Evolutionary conservation across 2,888 invertebrate genomes (phyloP).

Genomic region (Altica lythri): DNA sequence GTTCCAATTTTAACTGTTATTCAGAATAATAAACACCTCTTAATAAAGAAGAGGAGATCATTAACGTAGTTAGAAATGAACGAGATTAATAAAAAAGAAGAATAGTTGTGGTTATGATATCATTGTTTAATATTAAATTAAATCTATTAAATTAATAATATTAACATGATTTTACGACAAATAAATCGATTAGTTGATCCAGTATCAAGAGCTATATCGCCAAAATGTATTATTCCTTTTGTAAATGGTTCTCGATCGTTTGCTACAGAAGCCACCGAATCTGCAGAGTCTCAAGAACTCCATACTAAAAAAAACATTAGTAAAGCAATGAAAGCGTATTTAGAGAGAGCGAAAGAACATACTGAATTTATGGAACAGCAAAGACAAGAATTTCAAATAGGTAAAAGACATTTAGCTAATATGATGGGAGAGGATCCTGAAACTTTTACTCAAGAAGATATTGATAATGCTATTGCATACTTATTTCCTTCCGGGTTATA

Average conservation of each 20-base stretch:
- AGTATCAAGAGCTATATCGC: background rate
- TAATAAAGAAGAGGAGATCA: no score
- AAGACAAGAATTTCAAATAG: conserved; percentile 82
- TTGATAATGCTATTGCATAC: conserved; percentile 88
- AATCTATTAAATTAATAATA: no score
- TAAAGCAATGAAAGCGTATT: conserved; percentile 88
- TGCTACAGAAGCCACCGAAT: conserved; percentile 7
- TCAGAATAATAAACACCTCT: no score
- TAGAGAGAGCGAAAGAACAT: conserved; percentile 80
- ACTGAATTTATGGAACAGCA: conserved; percentile 84
- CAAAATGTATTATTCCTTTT: background rate
- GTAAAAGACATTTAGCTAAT: conserved; percentile 94
- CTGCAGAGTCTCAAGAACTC: conserved; percentile 12
- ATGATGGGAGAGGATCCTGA: conserved; percentile 98
- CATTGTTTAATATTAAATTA: no score
- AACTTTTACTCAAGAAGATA: conserved; percentile 83
- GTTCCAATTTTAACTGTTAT: no score
- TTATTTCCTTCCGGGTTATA: conserved; percentile 94
- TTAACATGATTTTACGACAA: background rate
- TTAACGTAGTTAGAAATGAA: no score
- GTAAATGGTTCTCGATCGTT: background rate
- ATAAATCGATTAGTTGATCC: background rate
- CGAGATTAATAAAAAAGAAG: no score
- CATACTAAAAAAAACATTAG: conserved; percentile 67
- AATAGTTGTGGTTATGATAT: no score